Conservation (phyloP, 1,140 invertebrate genomes). For the Ips nitidus region DNA sequence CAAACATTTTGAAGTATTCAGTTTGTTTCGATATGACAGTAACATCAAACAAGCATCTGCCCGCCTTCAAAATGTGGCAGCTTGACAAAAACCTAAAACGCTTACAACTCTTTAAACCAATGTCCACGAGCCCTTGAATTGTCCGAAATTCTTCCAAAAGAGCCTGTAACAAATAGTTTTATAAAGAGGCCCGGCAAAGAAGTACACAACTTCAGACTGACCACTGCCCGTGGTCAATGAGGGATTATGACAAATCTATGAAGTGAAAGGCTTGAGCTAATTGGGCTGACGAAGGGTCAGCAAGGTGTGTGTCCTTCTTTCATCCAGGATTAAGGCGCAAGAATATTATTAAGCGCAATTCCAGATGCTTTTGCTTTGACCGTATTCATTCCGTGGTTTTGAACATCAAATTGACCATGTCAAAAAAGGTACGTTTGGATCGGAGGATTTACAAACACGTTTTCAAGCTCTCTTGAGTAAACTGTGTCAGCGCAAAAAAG, state of each 20-base stretch:
- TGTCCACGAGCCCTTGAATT: slow-evolving; percentile 29
- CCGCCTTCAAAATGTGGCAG: slow-evolving; percentile 2
- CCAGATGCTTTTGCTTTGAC: slow-evolving; percentile 27
- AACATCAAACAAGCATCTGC: background rate
- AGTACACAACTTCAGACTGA: slow-evolving; percentile 25
- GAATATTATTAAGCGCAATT: background rate
- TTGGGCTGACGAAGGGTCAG: slow-evolving; percentile 33
- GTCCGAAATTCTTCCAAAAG: slow-evolving; percentile 13
- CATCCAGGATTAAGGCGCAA: slow-evolving; percentile 28
- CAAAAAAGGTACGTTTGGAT: background rate
- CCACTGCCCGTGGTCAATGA: slow-evolving; percentile 33
- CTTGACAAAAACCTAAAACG: slow-evolving; percentile 16
- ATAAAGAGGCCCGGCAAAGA: slow-evolving; percentile 31
- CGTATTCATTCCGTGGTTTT: slow-evolving; percentile 18
- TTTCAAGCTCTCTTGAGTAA: too few relatives aligned
- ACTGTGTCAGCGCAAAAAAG: too few relatives aligned
- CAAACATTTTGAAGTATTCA: background rate
- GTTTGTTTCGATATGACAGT: background rate
- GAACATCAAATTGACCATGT: slow-evolving; percentile 26
- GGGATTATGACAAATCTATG: slow-evolving; percentile 33
- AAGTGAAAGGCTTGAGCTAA: slow-evolving; percentile 32
- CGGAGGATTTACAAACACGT: too few relatives aligned
- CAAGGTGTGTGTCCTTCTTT: slow-evolving; percentile 37
- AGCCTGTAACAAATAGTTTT: slow-evolving; percentile 33
- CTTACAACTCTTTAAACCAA: slow-evolving; percentile 23